Percentiles rank a stretch among this genome's conserved stretches.
phyloP scores from a whole-genome alignment of 1,140 invertebrate genomes.

The Drosophila sp. region DNA sequence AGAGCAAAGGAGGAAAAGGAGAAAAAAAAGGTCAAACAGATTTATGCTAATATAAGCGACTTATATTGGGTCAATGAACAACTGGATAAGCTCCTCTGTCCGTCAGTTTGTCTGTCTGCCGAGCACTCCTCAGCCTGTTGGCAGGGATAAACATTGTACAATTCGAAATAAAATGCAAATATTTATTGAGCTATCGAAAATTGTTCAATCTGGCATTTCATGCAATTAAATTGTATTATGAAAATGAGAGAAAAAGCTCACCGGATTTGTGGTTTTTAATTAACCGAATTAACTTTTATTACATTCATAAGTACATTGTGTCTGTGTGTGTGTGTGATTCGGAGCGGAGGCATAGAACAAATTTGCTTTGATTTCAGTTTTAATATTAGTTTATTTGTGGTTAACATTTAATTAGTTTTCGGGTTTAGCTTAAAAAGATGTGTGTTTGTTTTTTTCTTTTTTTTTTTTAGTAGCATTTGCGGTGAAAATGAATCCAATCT shows the following conservation, averaged over 20 bases:
- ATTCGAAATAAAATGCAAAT: constrained; percentile 6
- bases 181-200: constrained; percentile 2
- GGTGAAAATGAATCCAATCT: constrained; percentile 1
- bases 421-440: background rate
- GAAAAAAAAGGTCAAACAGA: constrained; percentile 8
- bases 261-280: constrained; percentile 1
- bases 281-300: constrained; percentile 13
- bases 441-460: too few species aligned
- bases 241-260: background rate
- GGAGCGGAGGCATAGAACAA: background rate
- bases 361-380: constrained; percentile 5
- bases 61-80: constrained; percentile 7
- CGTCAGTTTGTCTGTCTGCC: background rate
- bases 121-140: background rate
- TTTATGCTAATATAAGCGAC: constrained; percentile 11
- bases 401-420: constrained; percentile 9
- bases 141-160: background rate
- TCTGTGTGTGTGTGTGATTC: background rate
- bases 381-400: background rate
- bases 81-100: background rate
- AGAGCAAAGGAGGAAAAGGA: background rate
- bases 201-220: constrained; percentile 2
- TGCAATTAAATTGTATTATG: background rate
- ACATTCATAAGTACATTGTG: constrained; percentile 4
- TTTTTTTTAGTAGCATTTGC: background rate